phyloP scores from a whole-genome alignment of 2,113 vertebrate species.

The Rhynchomys soricoides region DNA sequence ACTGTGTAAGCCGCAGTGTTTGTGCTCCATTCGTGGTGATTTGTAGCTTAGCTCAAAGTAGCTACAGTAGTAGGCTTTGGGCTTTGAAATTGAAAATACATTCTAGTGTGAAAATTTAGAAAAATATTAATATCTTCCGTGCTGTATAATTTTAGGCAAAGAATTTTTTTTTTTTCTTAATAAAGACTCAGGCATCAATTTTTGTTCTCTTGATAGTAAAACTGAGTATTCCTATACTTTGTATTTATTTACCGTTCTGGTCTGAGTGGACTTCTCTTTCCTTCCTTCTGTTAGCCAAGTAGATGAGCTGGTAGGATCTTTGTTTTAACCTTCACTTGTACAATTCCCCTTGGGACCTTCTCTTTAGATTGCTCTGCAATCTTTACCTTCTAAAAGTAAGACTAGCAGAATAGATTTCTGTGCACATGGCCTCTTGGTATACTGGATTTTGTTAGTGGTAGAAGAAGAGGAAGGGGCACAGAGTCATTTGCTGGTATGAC shows the following conservation, averaged over 20 bases:
- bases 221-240: slow-evolving; percentile 84
- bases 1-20: slow-evolving; percentile 70
- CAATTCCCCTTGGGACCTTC: slow-evolving; percentile 79
- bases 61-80: slow-evolving; percentile 72
- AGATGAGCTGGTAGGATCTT: slow-evolving; percentile 66
- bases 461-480: slow-evolving; percentile 62
- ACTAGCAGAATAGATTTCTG: slow-evolving; percentile 46
- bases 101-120: slow-evolving; percentile 67
- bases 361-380: slow-evolving; percentile 84
- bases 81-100: slow-evolving; percentile 73
- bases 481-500: slow-evolving; percentile 65
- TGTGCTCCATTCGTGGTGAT: slow-evolving; percentile 27
- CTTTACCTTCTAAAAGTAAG: slow-evolving; percentile 71
- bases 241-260: slow-evolving; percentile 82
- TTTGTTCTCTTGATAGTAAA: slow-evolving; percentile 74
- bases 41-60: slow-evolving; percentile 73
- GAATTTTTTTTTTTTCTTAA: slow-evolving; percentile 76
- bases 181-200: slow-evolving; percentile 62
- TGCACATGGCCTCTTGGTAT: slow-evolving; percentile 53
- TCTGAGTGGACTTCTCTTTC: slow-evolving; percentile 76
- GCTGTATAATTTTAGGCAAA: slow-evolving; percentile 64
- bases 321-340: slow-evolving; percentile 68
- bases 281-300: slow-evolving; percentile 73
- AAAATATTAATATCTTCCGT: slow-evolving; percentile 48
- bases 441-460: slow-evolving; percentile 69